Evolutionary conservation across 2,888 invertebrate species (phyloP), one percentile per base, ranked within the genome.

Genomic region (Eupithecia dodoneata): DNA sequence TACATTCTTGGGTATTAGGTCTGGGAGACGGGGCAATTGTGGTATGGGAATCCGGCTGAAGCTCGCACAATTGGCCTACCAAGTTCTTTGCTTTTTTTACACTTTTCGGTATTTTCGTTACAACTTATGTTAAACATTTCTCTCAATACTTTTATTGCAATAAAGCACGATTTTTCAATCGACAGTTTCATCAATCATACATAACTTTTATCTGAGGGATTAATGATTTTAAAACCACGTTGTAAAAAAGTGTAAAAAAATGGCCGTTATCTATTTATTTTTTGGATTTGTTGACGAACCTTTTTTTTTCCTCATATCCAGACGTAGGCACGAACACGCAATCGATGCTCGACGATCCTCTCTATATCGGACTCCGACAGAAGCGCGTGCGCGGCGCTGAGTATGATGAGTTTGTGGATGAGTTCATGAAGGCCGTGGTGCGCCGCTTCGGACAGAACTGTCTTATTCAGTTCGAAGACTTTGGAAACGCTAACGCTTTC

Each of bases 401-500:
- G 77, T 99, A 99, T 92, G 99, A 99, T 91, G 98, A 97, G 59
- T 97, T 99, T 85, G 90, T 99, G 66, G 99, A 99, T 12, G 99
- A 99, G 95, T 99, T 99, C 93, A 99, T 99, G 99, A 90, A 96
- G 75, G 98, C 99, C 0, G 97, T 97, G 42, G 98, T 99, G 3
- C 96, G 96, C 74, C 96, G 98, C 82, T 98, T 96, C 90, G 98
- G 98, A 0, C 97, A 97, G 93, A 98, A 97, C 91, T 97, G 97
- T 75, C 96, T 98, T 79, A 98, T 98, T 72, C 98, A 97, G 95
- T 99, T 99, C 94, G 99, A 99, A 95, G 99, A 99, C 95, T 99
- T 99, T 91, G 99, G 97, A 74, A 99, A 99, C 89, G 96, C 97
- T 12, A 99, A 99, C 93, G 99, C 99, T 7, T 99, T 99, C 96